Evolutionary conservation across 2,888 invertebrate genomes (phyloP).

Genomic region (Drosophila bunnanda): DNA sequence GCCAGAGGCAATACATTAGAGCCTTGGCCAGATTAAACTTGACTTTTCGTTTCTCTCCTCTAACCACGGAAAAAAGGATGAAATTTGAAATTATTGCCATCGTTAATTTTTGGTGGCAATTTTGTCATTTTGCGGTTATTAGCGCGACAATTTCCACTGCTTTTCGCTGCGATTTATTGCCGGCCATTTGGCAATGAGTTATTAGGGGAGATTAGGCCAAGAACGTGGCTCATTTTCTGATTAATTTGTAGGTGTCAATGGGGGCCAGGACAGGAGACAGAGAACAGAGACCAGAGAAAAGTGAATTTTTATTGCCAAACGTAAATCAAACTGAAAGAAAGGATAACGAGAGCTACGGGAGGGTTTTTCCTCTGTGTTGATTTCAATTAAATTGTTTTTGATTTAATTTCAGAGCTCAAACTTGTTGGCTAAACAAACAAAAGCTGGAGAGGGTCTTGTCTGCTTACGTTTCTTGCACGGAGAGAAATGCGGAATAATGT

Average conservation of each 20-base stretch:
- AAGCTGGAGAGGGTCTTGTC: constrained; percentile 16
- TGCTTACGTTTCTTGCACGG: constrained; percentile 29
- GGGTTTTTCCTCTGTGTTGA: constrained; percentile 17
- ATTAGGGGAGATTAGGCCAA: constrained; percentile 65
- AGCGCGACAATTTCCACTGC: constrained; percentile 51
- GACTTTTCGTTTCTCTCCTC: constrained; percentile 50
- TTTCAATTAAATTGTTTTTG: constrained; percentile 47
- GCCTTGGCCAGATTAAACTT: constrained; percentile 60
- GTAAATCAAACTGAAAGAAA: constrained; percentile 49
- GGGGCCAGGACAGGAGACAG: constrained; percentile 26
- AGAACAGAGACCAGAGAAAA: constrained; percentile 37
- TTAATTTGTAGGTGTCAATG: constrained; percentile 75
- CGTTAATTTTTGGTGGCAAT: constrained; percentile 51
- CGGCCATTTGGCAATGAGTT: constrained; percentile 63
- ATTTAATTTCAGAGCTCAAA: constrained; percentile 41
- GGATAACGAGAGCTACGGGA: constrained; percentile 18
- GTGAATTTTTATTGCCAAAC: constrained; percentile 68
- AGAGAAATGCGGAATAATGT: not conserved
- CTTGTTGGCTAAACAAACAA: constrained; percentile 40
- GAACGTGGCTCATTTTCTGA: constrained; percentile 53
- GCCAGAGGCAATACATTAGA: constrained; percentile 58
- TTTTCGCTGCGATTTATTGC: constrained; percentile 44
- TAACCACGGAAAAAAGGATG: constrained; percentile 11
- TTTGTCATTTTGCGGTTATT: constrained; percentile 56
- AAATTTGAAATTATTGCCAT: constrained; percentile 55